phyloP scores from a whole-genome alignment of 2,797 vertebrate species.

The Megalops cyprinoides region DNA sequence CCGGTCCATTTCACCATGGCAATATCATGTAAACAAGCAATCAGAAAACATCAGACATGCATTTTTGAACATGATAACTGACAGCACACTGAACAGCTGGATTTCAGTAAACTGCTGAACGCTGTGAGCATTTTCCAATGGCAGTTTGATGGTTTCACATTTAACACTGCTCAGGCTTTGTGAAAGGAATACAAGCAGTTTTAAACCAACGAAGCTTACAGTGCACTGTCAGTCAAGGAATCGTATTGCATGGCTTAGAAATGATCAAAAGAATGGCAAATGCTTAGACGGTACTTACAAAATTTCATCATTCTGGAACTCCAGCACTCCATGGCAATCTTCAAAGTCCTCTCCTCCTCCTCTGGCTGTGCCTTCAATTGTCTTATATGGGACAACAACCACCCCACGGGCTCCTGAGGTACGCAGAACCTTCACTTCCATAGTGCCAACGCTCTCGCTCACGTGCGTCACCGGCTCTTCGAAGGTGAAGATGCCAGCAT shows the following conservation, averaged over 20 bases:
- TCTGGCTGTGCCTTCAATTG: slow-evolving; percentile 89
- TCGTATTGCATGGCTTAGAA: background rate
- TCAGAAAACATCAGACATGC: slow-evolving; percentile 31
- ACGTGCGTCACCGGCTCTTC: slow-evolving; percentile 91
- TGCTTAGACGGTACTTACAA: slow-evolving; percentile 84
- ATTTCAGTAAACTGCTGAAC: background rate
- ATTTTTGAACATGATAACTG: slow-evolving; percentile 15
- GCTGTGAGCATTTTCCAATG: background rate
- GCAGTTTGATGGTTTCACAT: too few species aligned
- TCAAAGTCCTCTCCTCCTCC: slow-evolving; percentile 97
- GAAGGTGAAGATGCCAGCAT: slow-evolving; percentile 97
- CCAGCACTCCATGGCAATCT: slow-evolving; percentile 89
- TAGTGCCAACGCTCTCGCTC: slow-evolving; percentile 93
- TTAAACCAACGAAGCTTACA: background rate
- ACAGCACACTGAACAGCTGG: slow-evolving; percentile 15
- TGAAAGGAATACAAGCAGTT: background rate
- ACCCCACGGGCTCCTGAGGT: slow-evolving; percentile 94
- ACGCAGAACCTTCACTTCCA: slow-evolving; percentile 97
- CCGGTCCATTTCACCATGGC: slow-evolving; percentile 44
- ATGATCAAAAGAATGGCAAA: background rate
- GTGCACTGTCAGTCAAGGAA: slow-evolving; percentile 27
- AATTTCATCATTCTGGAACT: slow-evolving; percentile 99
- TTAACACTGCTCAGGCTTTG: slow-evolving; percentile 16
- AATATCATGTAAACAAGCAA: slow-evolving; percentile 53
- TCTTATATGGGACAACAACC: slow-evolving; percentile 95